phyloP scores from a whole-genome alignment of 2,797 vertebrate species.

The Myotis vivesi region DNA sequence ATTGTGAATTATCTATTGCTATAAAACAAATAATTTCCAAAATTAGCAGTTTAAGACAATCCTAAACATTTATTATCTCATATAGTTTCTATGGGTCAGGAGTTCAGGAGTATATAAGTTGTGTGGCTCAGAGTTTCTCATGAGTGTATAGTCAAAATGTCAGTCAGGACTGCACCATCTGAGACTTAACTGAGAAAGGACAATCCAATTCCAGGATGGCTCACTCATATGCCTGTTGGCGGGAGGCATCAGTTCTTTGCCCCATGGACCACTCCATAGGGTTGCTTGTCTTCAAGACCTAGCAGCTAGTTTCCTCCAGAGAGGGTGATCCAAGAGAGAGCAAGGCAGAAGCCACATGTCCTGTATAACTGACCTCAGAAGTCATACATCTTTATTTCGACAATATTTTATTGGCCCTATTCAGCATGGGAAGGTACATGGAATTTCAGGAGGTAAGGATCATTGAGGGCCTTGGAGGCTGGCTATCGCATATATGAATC shows the following conservation, averaged over 20 bases:
- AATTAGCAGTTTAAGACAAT: background rate
- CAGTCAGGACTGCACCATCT: background rate
- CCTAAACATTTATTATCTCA: background rate
- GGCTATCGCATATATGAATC: background rate
- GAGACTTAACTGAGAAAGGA: background rate
- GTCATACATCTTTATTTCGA: background rate
- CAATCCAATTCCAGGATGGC: background rate
- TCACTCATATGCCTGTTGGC: background rate
- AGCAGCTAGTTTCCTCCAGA: background rate
- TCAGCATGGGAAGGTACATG: background rate
- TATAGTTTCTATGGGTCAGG: background rate
- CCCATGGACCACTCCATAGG: background rate
- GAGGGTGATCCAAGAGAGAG: background rate
- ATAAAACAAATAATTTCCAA: constrained; percentile 1
- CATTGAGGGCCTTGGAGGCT: too few relatives aligned
- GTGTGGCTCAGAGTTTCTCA: background rate
- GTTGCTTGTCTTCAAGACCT: background rate
- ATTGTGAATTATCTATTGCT: background rate
- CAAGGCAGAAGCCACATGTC: background rate
- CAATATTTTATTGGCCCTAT: background rate
- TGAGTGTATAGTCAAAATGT: background rate
- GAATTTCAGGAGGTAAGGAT: background rate
- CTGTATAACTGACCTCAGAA: background rate
- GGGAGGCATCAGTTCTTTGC: background rate
- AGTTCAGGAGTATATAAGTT: background rate